Evolutionary conservation across 2,797 vertebrate species (phyloP).

Genomic region (Natrix natrix): DNA sequence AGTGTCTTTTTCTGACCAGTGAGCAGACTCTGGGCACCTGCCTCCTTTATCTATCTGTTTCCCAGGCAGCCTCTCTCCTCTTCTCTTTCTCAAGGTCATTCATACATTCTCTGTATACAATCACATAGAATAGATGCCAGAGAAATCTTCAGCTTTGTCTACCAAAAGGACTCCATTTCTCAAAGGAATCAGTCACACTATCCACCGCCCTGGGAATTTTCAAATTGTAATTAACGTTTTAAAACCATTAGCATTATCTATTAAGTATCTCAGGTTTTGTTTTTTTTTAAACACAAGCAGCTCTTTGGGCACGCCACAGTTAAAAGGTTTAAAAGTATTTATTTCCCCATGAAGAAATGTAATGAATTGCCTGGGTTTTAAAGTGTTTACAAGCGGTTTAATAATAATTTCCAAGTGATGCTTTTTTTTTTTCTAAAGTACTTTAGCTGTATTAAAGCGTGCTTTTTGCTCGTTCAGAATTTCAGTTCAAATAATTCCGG

Average conservation of each 20-base stretch:
- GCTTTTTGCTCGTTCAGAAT: neutral
- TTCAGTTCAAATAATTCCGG: neutral
- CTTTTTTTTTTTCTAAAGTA: too few species aligned
- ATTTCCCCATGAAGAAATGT: neutral
- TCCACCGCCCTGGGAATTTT: neutral
- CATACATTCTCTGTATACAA: neutral
- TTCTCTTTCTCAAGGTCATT: neutral
- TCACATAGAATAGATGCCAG: neutral
- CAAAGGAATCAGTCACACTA: neutral
- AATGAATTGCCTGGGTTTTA: neutral
- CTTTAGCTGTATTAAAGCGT: neutral
- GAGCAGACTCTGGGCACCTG: neutral
- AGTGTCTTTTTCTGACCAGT: neutral
- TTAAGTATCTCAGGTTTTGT: neutral
- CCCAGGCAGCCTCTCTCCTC: neutral
- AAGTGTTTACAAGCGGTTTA: neutral
- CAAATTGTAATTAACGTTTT: neutral
- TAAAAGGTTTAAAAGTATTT: neutral
- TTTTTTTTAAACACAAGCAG: neutral
- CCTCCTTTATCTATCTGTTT: neutral
- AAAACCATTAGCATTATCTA: neutral
- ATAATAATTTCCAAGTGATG: neutral
- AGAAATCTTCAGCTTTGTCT: neutral
- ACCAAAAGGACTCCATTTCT: neutral
- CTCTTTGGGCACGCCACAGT: neutral